phyloP scores from a whole-genome alignment of 1,140 invertebrate species.

The Cyclargus thomasi region DNA sequence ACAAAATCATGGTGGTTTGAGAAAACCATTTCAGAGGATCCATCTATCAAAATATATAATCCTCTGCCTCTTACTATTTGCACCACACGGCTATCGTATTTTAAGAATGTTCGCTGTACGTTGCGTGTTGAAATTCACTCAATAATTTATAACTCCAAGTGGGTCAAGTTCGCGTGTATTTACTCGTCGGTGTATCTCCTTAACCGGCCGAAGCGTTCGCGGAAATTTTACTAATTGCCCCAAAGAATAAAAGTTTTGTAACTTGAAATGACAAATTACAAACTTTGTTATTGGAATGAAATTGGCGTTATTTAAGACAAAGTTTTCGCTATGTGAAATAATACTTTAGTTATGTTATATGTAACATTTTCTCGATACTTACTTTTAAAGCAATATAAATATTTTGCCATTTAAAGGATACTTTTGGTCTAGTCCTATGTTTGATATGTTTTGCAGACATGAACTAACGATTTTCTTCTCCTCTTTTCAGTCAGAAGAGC shows the following conservation, averaged over 20 bases:
- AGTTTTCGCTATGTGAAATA: neutral
- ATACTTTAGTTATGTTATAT: neutral
- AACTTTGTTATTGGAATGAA: neutral
- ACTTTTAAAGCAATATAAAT: neutral
- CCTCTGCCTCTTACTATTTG: slow-evolving; percentile 19
- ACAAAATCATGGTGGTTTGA: neutral
- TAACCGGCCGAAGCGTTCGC: neutral
- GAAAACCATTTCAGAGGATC: too few relatives aligned
- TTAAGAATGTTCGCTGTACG: slow-evolving; percentile 36
- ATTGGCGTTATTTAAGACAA: neutral
- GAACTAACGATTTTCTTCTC: slow-evolving; percentile 27
- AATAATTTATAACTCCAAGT: slow-evolving; percentile 47
- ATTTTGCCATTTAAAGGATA: neutral
- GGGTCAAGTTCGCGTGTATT: slow-evolving; percentile 45
- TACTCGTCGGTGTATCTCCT: slow-evolving; percentile 26
- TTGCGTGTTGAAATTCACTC: slow-evolving; percentile 37
- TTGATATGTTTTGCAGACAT: neutral
- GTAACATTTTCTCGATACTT: neutral
- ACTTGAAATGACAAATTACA: neutral
- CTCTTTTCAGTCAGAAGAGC: slow-evolving; percentile 66
- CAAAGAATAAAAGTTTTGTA: neutral
- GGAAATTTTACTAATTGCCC: slow-evolving; percentile 4
- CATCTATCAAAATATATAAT: neutral
- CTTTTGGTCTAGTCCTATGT: too few relatives aligned
- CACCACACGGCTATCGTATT: slow-evolving; percentile 34